Evolutionary conservation across 2,797 vertebrate genomes (phyloP).

Genomic region (Sarcophilus harrisii): DNA sequence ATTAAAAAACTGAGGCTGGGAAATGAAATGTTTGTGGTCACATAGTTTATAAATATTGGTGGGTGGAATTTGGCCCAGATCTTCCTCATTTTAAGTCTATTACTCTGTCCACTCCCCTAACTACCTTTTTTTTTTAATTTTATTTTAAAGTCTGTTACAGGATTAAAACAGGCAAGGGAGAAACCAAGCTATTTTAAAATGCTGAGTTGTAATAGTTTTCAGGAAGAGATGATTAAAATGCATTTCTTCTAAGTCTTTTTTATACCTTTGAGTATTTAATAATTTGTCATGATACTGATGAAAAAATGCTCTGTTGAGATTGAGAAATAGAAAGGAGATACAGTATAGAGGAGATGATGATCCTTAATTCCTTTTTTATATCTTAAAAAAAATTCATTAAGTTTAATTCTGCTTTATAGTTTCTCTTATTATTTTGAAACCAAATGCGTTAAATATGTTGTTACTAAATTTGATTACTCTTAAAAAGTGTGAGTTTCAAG

Average conservation of each 20-base stretch:
- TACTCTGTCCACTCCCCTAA: not conserved
- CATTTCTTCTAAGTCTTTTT: slow-evolving; percentile 10
- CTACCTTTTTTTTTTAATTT: not conserved
- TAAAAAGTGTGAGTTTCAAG: not conserved
- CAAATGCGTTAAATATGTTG: not conserved
- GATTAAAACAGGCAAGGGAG: slow-evolving; percentile 60
- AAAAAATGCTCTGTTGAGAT: not conserved
- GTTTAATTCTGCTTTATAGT: not conserved
- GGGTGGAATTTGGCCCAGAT: not conserved
- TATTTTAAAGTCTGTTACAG: slow-evolving; percentile 18
- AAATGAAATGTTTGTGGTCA: not conserved
- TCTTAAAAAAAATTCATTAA: not conserved
- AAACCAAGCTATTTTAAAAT: slow-evolving; percentile 58
- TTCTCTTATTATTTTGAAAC: not conserved
- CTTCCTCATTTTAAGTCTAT: not conserved
- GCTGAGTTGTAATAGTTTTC: slow-evolving; percentile 17
- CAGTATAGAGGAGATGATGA: not conserved
- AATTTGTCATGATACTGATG: slow-evolving; percentile 47
- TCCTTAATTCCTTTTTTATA: not conserved
- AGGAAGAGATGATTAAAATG: slow-evolving; percentile 50
- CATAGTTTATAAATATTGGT: not conserved
- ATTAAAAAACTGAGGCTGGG: not conserved
- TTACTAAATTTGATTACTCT: not conserved
- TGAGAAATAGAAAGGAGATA: not conserved
- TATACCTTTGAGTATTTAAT: slow-evolving; percentile 53